Evolutionary conservation across 2,888 invertebrate species (phyloP).

Genomic region (Gandaritis pyraliata): DNA sequence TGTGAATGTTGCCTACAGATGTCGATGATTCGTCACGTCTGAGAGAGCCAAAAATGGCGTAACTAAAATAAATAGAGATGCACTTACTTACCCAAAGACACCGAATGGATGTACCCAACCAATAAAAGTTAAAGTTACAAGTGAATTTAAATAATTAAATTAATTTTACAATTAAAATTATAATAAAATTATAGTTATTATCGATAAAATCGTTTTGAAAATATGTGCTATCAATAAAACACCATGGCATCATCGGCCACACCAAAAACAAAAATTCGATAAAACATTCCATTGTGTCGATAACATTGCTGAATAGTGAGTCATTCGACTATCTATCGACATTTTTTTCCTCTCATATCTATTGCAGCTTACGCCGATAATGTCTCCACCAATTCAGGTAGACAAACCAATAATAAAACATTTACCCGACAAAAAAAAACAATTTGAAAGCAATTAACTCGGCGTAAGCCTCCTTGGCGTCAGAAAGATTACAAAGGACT

Average conservation of each 20-base stretch:
- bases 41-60: not conserved
- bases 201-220: not conserved
- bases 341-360: slow-evolving; percentile 62
- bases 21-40: slow-evolving; percentile 21
- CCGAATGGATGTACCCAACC: too few relatives aligned
- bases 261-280: slow-evolving; percentile 61
- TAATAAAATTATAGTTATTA: too few relatives aligned
- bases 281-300: slow-evolving; percentile 60
- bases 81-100: too few relatives aligned
- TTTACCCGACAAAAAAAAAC: slow-evolving; percentile 69
- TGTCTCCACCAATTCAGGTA: slow-evolving; percentile 80
- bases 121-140: too few relatives aligned
- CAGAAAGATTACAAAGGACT: slow-evolving; percentile 81
- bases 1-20: slow-evolving; percentile 8
- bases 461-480: slow-evolving; percentile 77
- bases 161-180: too few relatives aligned
- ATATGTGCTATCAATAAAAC: slow-evolving; percentile 17
- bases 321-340: slow-evolving; percentile 54
- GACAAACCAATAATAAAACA: slow-evolving; percentile 76
- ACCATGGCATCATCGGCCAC: slow-evolving; percentile 30
- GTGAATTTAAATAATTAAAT: too few relatives aligned
- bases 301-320: slow-evolving; percentile 66
- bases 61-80: too few relatives aligned
- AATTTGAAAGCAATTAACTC: slow-evolving; percentile 80
- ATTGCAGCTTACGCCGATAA: slow-evolving; percentile 57